phyloP scores from a whole-genome alignment of 1,140 invertebrate genomes.

The Ericerus pela region DNA sequence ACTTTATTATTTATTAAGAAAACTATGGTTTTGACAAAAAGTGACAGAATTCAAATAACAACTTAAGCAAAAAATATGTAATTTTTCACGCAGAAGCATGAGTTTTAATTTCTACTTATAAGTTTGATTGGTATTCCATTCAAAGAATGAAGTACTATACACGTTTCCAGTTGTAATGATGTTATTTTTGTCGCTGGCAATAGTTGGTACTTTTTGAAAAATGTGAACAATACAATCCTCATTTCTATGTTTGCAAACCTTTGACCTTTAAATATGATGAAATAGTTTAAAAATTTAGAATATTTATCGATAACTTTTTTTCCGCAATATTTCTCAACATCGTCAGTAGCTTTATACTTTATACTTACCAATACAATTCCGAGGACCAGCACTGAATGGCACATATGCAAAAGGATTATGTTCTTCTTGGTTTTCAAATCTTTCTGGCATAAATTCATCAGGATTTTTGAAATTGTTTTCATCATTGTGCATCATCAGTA shows the following conservation, averaged over 20 bases:
- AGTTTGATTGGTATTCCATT: background rate
- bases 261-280: slow-evolving; percentile 29
- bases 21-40: no score
- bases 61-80: no score
- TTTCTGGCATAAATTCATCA: slow-evolving; percentile 54
- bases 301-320: background rate
- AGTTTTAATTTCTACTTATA: background rate
- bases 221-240: slow-evolving; percentile 34
- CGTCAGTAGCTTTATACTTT: background rate
- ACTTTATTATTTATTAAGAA: no score
- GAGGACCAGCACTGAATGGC: slow-evolving; percentile 55
- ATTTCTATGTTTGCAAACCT: slow-evolving; percentile 43
- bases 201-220: slow-evolving; percentile 38
- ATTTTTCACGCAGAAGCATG: no score
- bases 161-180: background rate
- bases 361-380: slow-evolving; percentile 53
- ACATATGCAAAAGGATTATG: slow-evolving; percentile 44
- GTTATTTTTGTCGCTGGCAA: background rate
- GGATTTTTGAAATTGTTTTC: slow-evolving; percentile 55
- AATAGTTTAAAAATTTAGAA: background rate
- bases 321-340: background rate
- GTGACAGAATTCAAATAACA: no score
- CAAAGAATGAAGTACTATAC: background rate
- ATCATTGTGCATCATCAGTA: slow-evolving; percentile 46
- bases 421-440: slow-evolving; percentile 41